These are phyloP conservation scores for Oxystoma pomonae DNA, from an alignment of 2,888 invertebrate species.

Conservation along the genomic window DNA sequence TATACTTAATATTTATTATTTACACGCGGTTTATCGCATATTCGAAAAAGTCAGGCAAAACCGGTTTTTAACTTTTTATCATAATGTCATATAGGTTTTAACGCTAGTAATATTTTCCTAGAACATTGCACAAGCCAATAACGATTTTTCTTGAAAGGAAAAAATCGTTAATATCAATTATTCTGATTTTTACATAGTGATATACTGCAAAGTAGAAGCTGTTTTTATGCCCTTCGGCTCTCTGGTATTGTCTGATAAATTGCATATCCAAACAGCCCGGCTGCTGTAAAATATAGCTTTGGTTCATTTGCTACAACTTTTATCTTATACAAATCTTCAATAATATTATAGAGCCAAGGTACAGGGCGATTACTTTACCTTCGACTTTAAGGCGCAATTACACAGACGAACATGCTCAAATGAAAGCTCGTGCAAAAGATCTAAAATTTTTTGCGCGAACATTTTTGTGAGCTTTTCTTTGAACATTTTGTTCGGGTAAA, in stretches of 20 bases:
- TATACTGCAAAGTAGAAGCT: not conserved
- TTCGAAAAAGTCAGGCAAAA: too few species aligned
- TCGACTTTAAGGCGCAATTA: too few species aligned
- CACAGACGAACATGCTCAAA: too few species aligned
- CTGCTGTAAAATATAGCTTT: not conserved
- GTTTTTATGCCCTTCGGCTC: not conserved
- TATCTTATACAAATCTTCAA: not conserved
- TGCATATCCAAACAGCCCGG: not conserved
- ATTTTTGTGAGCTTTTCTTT: too few species aligned
- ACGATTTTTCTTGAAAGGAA: not conserved
- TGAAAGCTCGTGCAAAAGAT: too few species aligned
- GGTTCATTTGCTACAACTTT: not conserved
- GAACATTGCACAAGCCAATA: not conserved
- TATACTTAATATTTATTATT: not conserved
- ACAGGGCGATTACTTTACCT: too few species aligned
- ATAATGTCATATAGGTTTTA: not conserved
- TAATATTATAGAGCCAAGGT: not conserved
- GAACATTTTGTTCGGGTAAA: too few species aligned
- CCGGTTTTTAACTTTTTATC: not conserved
- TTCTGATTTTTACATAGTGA: not conserved
- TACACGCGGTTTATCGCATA: not conserved
- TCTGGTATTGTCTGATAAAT: not conserved
- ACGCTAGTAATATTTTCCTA: not conserved
- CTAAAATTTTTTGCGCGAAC: too few species aligned
- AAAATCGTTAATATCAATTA: not conserved